A percentile compares a stretch with the other conserved stretches of the same genome.
phyloP scores from a whole-genome alignment of 2,797 vertebrate genomes.

The Podargus strigoides region DNA sequence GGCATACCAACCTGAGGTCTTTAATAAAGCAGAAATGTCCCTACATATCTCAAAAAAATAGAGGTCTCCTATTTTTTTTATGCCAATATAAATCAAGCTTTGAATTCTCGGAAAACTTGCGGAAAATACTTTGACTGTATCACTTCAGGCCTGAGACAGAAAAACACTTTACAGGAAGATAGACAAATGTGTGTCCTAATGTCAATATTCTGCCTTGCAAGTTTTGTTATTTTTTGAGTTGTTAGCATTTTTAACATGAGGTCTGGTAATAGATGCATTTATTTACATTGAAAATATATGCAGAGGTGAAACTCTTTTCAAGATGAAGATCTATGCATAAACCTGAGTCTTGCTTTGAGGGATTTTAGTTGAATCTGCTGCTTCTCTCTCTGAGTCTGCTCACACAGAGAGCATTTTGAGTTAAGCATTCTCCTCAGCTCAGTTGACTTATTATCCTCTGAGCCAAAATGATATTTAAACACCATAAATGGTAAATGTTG shows the following conservation, averaged over 20 bases:
- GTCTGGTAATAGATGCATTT: neutral
- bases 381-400: neutral
- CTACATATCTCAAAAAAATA: neutral
- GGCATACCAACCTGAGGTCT: neutral
- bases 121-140: neutral
- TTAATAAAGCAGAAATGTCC: neutral
- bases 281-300: neutral
- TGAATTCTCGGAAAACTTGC: neutral
- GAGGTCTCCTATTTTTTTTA: neutral
- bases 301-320: neutral
- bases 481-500: constrained; percentile 81
- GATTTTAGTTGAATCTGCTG: neutral
- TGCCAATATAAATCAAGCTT: neutral
- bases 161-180: neutral
- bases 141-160: neutral
- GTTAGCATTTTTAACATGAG: neutral
- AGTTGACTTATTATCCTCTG: constrained; percentile 49
- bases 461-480: constrained; percentile 67
- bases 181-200: neutral
- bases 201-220: neutral
- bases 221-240: neutral
- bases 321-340: neutral
- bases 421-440: constrained; percentile 48
- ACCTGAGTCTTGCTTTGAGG: neutral
- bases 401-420: constrained; percentile 17